phyloP scores from a whole-genome alignment of 2,797 vertebrate species.

The Channa striata region DNA sequence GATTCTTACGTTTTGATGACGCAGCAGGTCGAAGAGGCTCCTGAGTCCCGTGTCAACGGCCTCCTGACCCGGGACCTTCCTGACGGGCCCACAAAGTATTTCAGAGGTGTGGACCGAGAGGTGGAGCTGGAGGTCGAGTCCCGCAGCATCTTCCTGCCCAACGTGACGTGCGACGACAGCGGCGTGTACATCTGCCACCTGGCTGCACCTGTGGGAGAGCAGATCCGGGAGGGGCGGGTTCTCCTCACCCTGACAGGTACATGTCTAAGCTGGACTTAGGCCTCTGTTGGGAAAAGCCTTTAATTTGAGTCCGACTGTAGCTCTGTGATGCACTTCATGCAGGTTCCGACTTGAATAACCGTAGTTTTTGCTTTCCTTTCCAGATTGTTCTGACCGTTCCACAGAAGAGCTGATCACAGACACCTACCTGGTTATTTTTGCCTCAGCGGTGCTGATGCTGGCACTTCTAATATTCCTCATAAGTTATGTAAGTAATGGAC shows the following conservation, averaged over 20 bases:
- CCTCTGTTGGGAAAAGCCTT: background rate
- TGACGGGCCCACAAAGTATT: background rate
- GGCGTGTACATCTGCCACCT: conserved; percentile 76
- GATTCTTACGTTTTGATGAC: background rate
- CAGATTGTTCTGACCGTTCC: conserved; percentile 46
- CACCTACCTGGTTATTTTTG: conserved; percentile 44
- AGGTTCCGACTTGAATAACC: background rate
- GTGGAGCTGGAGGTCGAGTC: conserved; percentile 48
- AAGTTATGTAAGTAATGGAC: conserved; percentile 77
- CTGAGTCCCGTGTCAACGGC: background rate
- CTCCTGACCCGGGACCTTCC: conserved; percentile 48
- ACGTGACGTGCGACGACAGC: conserved; percentile 58
- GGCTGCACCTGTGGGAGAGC: conserved; percentile 75
- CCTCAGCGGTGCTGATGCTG: conserved; percentile 43
- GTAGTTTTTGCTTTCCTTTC: conserved; percentile 26
- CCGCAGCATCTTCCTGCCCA: conserved; percentile 57
- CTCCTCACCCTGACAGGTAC: conserved; percentile 73
- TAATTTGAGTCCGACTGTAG: no score
- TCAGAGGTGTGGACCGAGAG: conserved; percentile 12
- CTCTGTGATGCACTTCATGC: background rate
- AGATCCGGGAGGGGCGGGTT: conserved; percentile 65
- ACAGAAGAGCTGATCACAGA: background rate
- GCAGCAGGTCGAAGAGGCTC: conserved; percentile 22
- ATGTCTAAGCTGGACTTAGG: background rate
- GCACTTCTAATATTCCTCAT: conserved; percentile 59